A percentile compares a stretch with the other conserved stretches of the same genome.
Evolutionary conservation across 2,888 invertebrate genomes (phyloP).

Genomic region (Drosophila meridiana): DNA sequence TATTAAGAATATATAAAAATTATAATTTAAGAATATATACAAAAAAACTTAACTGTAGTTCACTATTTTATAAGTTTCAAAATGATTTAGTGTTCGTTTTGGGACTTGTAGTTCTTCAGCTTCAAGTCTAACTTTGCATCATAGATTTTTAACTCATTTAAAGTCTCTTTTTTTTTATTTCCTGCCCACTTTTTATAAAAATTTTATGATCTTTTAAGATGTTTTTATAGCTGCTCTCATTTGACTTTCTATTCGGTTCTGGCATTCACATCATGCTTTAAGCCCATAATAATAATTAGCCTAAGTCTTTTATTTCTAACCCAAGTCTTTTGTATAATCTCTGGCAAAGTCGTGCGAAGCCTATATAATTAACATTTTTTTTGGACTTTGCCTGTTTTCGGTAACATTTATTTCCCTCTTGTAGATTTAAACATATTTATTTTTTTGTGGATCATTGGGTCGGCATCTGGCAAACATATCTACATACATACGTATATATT

Average conservation of each 20-base stretch:
- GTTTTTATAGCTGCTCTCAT: constrained; percentile 15
- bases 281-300: constrained; percentile 4
- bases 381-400: not conserved
- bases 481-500: not conserved
- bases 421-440: constrained; percentile 15
- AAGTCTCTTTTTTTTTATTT: not conserved
- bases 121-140: not conserved
- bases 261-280: not conserved
- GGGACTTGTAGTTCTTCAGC: not conserved
- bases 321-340: constrained; percentile 2
- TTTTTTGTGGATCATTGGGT: constrained; percentile 25
- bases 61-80: not conserved
- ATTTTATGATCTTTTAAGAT: not conserved
- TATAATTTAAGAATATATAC: no score
- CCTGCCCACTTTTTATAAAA: not conserved
- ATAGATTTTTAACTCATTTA: not conserved
- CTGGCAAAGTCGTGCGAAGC: constrained; percentile 1
- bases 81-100: not conserved
- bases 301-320: constrained; percentile 7
- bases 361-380: constrained; percentile 20
- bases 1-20: not conserved
- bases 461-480: constrained; percentile 4
- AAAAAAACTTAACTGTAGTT: no score
- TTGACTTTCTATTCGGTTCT: constrained; percentile 41
- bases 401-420: not conserved